phyloP scores from a whole-genome alignment of 2,113 vertebrate genomes.

The Chlorodrepanis virens region DNA sequence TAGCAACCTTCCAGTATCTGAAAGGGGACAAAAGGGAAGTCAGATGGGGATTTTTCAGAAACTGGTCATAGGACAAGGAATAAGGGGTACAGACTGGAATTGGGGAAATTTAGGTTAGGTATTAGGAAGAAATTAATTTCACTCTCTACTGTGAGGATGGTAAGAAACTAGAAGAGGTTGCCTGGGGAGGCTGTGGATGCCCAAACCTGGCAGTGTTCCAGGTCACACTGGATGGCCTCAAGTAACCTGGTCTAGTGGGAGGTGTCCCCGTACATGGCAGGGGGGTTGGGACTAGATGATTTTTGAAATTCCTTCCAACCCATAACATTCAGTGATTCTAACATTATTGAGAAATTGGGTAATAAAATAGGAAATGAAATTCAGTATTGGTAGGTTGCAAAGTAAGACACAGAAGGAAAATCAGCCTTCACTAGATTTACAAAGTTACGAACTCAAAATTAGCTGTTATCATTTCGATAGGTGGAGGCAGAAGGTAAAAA shows the following conservation, averaged over 20 bases:
- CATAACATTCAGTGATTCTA: background rate
- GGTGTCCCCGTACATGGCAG: background rate
- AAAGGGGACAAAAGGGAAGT: background rate
- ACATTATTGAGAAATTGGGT: background rate
- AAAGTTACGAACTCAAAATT: background rate
- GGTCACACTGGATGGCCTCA: background rate
- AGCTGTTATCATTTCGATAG: background rate
- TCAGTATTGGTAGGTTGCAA: background rate
- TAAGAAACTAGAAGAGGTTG: background rate
- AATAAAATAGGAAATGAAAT: background rate
- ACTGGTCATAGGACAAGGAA: background rate
- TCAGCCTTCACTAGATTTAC: background rate
- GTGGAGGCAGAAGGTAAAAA: background rate
- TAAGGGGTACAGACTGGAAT: background rate
- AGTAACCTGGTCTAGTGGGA: background rate
- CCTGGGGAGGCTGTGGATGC: background rate
- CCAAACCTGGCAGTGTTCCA: background rate
- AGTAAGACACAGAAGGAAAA: background rate
- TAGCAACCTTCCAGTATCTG: background rate
- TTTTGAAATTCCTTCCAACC: background rate
- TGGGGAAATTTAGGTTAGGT: background rate
- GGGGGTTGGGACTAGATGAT: accelerated
- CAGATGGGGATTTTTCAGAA: background rate
- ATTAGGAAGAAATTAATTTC: background rate
- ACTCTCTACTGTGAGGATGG: background rate